These are phyloP conservation scores for Montipora cactus DNA, from an alignment of 64 coral and sea anemone genomes.

Conservation along the genomic window DNA sequence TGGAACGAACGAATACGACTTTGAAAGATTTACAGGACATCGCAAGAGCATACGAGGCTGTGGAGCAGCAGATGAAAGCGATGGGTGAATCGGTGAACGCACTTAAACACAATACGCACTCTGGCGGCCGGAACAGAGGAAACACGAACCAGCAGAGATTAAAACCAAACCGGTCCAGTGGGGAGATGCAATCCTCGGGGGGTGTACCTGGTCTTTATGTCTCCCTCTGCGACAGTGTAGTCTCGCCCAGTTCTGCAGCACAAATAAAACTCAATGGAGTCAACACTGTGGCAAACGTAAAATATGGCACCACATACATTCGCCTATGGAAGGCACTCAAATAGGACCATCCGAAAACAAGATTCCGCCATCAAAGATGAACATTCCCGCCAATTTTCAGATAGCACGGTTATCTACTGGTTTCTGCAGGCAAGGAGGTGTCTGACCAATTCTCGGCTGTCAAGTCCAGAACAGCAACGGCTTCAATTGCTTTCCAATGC, in stretches of 20 bases:
- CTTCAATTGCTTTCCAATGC: background rate
- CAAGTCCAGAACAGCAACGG: background rate
- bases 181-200: background rate
- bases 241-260: too few species aligned
- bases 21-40: constrained; percentile 68
- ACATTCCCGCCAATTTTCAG: background rate
- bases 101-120: constrained; percentile 20
- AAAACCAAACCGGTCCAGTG: too few species aligned
- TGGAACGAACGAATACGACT: constrained; percentile 38
- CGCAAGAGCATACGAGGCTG: constrained; percentile 44
- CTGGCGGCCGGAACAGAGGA: too few species aligned
- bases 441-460: background rate
- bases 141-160: too few species aligned
- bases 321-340: constrained; percentile 66
- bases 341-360: constrained; percentile 65
- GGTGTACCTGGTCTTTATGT: too few species aligned
- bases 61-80: constrained; percentile 65
- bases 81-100: constrained; percentile 59
- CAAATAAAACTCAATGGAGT: too few species aligned
- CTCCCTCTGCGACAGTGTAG: background rate
- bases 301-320: constrained; percentile 8
- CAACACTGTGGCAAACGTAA: too few species aligned
- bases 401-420: background rate
- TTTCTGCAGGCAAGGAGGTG: background rate
- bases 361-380: constrained; percentile 20